phyloP scores from a whole-genome alignment of 2,888 invertebrate genomes.

The Schizotus pectinicornis region DNA sequence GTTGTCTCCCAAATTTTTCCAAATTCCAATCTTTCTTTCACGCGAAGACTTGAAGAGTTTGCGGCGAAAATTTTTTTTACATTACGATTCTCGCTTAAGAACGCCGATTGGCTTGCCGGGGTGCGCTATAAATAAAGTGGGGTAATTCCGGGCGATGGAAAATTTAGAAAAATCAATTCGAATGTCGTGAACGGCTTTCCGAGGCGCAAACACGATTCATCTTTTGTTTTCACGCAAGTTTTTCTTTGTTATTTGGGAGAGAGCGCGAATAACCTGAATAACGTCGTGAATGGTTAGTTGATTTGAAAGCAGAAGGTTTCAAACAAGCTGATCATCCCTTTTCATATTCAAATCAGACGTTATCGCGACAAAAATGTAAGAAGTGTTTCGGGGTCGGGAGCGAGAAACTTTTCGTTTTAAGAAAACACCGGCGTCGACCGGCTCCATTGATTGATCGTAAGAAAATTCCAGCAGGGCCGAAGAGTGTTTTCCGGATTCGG shows the following conservation, averaged over 20 bases:
- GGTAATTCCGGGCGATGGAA: neutral
- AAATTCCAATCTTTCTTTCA: no score
- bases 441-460: no score
- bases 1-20: no score
- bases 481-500: no score
- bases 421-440: no score
- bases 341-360: slow-evolving; percentile 45
- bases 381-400: neutral
- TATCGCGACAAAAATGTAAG: slow-evolving; percentile 16
- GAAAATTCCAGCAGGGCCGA: no score
- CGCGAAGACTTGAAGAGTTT: no score
- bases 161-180: slow-evolving; percentile 17
- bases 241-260: slow-evolving; percentile 37
- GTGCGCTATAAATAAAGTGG: no score
- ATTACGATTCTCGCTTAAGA: no score
- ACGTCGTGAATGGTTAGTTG: slow-evolving; percentile 43
- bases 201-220: slow-evolving; percentile 25
- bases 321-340: slow-evolving; percentile 42
- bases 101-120: no score
- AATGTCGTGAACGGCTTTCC: slow-evolving; percentile 23
- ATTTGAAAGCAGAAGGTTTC: slow-evolving; percentile 43
- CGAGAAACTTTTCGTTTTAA: neutral
- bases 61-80: no score
- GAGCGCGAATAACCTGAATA: slow-evolving; percentile 38
- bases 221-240: slow-evolving; percentile 29